phyloP scores from a whole-genome alignment of 2,888 invertebrate species.

The Trichopria drosophilae region DNA sequence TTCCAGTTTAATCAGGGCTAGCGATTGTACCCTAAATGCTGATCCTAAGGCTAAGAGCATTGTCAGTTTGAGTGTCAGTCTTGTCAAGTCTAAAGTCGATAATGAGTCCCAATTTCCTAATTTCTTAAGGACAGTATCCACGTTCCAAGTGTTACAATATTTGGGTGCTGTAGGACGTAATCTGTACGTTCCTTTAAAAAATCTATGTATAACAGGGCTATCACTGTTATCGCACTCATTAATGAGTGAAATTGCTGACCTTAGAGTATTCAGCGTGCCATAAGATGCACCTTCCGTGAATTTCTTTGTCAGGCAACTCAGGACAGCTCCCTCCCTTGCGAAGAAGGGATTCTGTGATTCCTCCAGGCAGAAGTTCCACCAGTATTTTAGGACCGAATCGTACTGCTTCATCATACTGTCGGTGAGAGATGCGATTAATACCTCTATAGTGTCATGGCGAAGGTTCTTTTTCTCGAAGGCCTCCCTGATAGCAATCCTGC shows the following conservation, averaged over 20 bases:
- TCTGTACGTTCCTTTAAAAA: slow-evolving; percentile 9
- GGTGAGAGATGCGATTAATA: slow-evolving; percentile 10
- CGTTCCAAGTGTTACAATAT: slow-evolving; percentile 11
- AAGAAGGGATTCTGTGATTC: not conserved
- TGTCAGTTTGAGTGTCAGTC: slow-evolving; percentile 2
- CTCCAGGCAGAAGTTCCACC: too few species aligned
- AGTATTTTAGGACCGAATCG: too few species aligned
- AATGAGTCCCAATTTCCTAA: slow-evolving; percentile 2
- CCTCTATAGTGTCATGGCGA: slow-evolving; percentile 21
- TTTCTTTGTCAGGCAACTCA: not conserved
- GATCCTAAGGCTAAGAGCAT: slow-evolving; percentile 9
- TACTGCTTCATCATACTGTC: not conserved
- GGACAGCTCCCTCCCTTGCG: not conserved
- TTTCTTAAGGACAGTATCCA: slow-evolving; percentile 1
- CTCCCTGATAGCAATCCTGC: too few species aligned
- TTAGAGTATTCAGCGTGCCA: slow-evolving; percentile 4
- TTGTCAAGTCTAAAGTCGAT: not conserved
- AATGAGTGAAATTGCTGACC: slow-evolving; percentile 19
- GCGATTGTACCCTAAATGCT: slow-evolving; percentile 8
- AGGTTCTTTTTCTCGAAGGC: slow-evolving; percentile 26
- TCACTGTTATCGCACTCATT: slow-evolving; percentile 3
- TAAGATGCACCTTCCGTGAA: not conserved
- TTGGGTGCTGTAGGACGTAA: not conserved
- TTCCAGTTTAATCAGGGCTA: slow-evolving; percentile 12
- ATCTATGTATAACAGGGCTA: slow-evolving; percentile 5